phyloP scores from a whole-genome alignment of 1,140 invertebrate species.

The Portunus trituberculatus region DNA sequence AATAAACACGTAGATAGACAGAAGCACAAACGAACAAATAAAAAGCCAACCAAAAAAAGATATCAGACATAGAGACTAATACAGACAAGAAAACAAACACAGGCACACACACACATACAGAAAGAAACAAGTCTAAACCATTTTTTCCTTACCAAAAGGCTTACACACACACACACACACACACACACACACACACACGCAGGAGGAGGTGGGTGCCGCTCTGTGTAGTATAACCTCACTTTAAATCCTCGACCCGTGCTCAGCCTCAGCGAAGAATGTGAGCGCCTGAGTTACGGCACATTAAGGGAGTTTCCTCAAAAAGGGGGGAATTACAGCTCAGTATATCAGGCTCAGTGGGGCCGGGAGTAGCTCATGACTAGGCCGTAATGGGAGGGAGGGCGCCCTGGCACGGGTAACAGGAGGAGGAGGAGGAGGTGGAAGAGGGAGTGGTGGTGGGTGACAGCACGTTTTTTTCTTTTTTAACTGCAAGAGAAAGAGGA shows the following conservation, averaged over 20 bases:
- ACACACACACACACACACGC: background rate
- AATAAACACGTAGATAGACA: background rate
- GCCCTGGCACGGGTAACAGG: background rate
- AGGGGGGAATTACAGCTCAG: slow-evolving; percentile 25
- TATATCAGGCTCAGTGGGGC: background rate
- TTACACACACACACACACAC: background rate
- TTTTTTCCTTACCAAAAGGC: background rate
- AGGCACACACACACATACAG: background rate
- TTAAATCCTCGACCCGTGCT: background rate
- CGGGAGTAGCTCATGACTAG: slow-evolving; percentile 11
- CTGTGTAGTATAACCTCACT: background rate
- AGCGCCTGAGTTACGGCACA: slow-evolving; percentile 33
- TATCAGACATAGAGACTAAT: no score
- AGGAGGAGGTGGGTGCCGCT: background rate
- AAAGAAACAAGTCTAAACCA: background rate
- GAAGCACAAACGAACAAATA: no score
- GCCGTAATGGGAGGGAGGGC: background rate
- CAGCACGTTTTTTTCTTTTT: background rate
- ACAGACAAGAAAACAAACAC: background rate
- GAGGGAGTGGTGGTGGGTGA: background rate
- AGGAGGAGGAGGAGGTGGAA: background rate
- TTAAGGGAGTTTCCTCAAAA: slow-evolving; percentile 33
- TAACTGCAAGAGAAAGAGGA: background rate
- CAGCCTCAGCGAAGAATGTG: background rate
- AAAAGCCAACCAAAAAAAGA: background rate